Percentiles rank a stretch among this genome's conserved stretches.
These are phyloP conservation scores for Nudaria mundana DNA, from an alignment of 2,888 invertebrate species.

Conservation along the genomic window DNA sequence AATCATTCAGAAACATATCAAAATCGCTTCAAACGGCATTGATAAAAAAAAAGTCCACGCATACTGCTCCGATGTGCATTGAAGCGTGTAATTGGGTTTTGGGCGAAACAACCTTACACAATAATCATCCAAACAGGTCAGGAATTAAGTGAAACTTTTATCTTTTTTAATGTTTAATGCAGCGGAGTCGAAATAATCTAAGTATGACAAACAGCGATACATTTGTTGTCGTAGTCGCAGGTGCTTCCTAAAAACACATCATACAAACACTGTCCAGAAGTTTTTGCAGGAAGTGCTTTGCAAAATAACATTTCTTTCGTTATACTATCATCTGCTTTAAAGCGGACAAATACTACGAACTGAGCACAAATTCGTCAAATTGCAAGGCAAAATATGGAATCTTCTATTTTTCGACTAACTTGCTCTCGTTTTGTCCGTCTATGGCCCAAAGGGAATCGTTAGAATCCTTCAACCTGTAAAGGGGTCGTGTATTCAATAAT, in stretches of 20 bases:
- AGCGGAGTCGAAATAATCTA: too few species aligned
- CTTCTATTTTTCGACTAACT: conserved; percentile 20
- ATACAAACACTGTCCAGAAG: conserved; percentile 23
- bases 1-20: not conserved
- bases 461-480: too few species aligned
- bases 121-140: too few species aligned
- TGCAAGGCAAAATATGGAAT: conserved; percentile 29
- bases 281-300: conserved; percentile 29
- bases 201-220: conserved; percentile 28
- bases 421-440: too few species aligned
- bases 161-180: too few species aligned
- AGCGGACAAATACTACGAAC: too few species aligned
- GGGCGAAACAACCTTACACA: conserved; percentile 23
- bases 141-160: too few species aligned
- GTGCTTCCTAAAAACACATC: not conserved
- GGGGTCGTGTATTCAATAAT: too few species aligned
- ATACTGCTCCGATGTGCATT: conserved; percentile 25
- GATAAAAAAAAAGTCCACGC: conserved; percentile 20
- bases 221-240: conserved; percentile 12
- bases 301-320: conserved; percentile 32
- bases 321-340: conserved; percentile 31
- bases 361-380: conserved; percentile 36
- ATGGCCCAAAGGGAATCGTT: too few species aligned
- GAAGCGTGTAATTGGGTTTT: conserved; percentile 32
- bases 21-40: conserved; percentile 12